phyloP scores from a whole-genome alignment of 64 coral and sea anemone species.

The Acropora tenuis region DNA sequence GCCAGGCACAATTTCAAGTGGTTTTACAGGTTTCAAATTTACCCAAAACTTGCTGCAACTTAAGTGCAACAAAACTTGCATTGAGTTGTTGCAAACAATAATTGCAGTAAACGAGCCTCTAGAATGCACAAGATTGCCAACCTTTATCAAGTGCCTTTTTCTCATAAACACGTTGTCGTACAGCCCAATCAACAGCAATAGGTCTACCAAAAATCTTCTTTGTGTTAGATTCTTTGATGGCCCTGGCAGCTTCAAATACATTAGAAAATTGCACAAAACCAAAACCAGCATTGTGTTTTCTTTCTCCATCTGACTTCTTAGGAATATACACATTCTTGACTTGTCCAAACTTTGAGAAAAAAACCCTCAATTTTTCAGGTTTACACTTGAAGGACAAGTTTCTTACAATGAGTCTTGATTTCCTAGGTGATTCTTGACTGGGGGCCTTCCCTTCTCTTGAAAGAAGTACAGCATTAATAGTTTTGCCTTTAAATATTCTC shows the following conservation, averaged over 20 bases:
- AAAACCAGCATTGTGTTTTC: conserved; percentile 85
- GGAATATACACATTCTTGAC: conserved; percentile 70
- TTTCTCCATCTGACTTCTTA: conserved; percentile 59
- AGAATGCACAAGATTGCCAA: too few species aligned
- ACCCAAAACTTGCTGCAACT: too few species aligned
- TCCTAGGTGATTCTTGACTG: conserved; percentile 65
- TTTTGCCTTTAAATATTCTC: conserved; percentile 70
- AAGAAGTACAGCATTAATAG: conserved; percentile 54
- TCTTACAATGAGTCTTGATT: conserved; percentile 88
- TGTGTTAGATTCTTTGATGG: conserved; percentile 81
- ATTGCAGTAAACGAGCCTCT: too few species aligned
- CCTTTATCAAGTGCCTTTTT: conserved; percentile 63
- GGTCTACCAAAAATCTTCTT: conserved; percentile 87
- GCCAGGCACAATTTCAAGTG: too few species aligned
- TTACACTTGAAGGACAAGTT: conserved; percentile 97
- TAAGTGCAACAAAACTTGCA: too few species aligned
- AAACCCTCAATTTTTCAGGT: conserved; percentile 64
- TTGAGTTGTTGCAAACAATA: too few species aligned
- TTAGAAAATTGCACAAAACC: conserved; percentile 92
- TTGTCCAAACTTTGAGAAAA: conserved; percentile 81
- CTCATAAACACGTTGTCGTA: conserved; percentile 69
- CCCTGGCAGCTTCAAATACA: conserved; percentile 91
- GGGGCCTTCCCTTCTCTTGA: conserved; percentile 79
- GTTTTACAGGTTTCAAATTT: too few species aligned
- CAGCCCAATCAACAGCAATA: conserved; percentile 88